phyloP scores from a whole-genome alignment of 2,113 vertebrate species.

The Callipepla californica region DNA sequence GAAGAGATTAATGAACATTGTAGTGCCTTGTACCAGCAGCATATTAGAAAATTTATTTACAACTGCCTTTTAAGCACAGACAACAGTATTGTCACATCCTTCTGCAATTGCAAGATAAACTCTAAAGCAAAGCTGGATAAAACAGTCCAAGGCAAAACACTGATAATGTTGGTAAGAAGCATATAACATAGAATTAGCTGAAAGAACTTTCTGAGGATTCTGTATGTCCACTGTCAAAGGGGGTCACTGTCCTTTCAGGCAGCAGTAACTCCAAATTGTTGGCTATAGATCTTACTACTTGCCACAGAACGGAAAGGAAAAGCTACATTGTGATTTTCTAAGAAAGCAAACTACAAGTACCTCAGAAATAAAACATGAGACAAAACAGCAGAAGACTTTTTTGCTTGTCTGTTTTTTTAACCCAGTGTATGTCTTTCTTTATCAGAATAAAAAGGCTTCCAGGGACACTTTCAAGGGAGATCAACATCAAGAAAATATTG shows the following conservation, averaged over 20 bases:
- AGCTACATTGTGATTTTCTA: background rate
- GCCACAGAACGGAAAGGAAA: background rate
- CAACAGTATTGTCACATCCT: background rate
- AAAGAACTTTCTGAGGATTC: background rate
- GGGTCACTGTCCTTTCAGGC: background rate
- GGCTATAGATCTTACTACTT: background rate
- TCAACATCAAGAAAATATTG: background rate
- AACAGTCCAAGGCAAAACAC: background rate
- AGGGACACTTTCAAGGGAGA: background rate
- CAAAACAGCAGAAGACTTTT: background rate
- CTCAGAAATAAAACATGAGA: background rate
- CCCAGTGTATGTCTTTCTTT: background rate
- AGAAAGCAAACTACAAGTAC: background rate
- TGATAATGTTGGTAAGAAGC: background rate
- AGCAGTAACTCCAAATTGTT: background rate
- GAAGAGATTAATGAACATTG: background rate
- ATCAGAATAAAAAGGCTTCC: background rate
- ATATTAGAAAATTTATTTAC: background rate
- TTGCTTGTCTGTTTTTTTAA: background rate
- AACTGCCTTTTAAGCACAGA: background rate
- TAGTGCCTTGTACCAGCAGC: background rate
- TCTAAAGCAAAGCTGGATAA: background rate
- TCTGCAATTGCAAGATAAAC: background rate
- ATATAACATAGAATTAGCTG: background rate
- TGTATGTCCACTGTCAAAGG: rapidly evolving